A percentile compares a stretch with the other conserved stretches of the same genome.
Conservation (phyloP, 2,797 vertebrate genomes). For the Clarias pachynema region DNA sequence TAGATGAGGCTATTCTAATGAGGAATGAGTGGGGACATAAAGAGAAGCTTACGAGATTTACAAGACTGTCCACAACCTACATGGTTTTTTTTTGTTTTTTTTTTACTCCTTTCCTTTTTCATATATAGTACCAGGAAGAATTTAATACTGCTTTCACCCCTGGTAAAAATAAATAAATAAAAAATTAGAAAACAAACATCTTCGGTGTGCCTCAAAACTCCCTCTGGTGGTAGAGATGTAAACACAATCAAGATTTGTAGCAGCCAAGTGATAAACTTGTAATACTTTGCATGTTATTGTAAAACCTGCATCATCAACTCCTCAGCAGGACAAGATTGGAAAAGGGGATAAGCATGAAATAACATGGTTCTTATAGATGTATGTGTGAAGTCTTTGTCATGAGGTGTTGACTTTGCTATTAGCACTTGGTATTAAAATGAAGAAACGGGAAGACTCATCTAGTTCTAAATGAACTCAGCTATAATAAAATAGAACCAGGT, state of each 20-base stretch:
- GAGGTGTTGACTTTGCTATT: background rate
- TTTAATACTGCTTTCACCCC: no score
- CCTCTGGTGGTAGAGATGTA: background rate
- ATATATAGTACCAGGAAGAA: no score
- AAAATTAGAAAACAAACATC: background rate
- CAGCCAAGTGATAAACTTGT: background rate
- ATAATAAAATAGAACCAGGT: background rate
- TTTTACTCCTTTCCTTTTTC: no score
- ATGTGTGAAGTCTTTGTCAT: background rate
- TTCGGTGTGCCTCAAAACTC: background rate
- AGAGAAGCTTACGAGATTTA: no score
- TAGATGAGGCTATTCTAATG: no score
- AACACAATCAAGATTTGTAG: background rate
- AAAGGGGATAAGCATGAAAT: background rate
- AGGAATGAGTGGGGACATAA: no score
- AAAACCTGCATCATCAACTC: background rate
- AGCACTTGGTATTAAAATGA: background rate
- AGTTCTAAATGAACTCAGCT: background rate
- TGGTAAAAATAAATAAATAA: no score
- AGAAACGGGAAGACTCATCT: background rate
- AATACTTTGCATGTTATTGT: background rate
- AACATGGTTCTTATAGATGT: background rate
- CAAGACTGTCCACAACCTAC: no score
- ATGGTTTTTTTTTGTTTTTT: no score
- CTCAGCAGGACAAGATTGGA: background rate